Base-by-base conservation (phyloP, 2,797 vertebrate species). In the Loriculus beryllinus region DNA sequence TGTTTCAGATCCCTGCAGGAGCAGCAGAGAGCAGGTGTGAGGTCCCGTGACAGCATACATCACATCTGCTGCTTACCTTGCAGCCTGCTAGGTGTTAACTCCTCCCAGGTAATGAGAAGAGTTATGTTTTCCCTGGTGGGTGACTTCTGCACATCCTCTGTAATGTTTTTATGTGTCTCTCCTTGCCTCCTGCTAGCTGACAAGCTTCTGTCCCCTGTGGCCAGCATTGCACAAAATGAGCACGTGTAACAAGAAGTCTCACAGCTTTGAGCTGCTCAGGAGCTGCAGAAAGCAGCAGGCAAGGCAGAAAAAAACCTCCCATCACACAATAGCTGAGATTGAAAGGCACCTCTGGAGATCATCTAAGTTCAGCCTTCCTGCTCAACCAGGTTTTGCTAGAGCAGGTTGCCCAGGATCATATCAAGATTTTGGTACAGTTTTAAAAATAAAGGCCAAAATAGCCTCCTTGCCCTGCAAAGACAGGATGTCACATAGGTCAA, bases 161-260 rank as follows among this genome's bases (percentile, higher is more conserved):
- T 37, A 63, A 33, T 19, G 20, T 21, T 23, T 91, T 65, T 20
- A 4, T 5, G 8, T 23, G 14, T 54, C 49, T 65, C 28, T 65
- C 20, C n/a, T 47, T 75, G 82, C 54, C 12, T 81, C 31, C 19
- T 1, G 0, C 8, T 7, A 8, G 29, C 62, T 75, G 85, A 86
- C 69, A 63, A 90, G 62, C 31, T 92, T 60, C 85, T 82, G 49
- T 88, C 65, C 43, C 49, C 33, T 71, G 31, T 25, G 74, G 56
- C 62, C 49, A 49, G 54, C 39, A 3, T 1, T 40, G 72, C 35
- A n/a, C 31, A 72, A 65, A 80, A 59, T 23, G 31, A 75, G 18
- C 2, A 1, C 3, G 8, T 45, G 54, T 45, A 48, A 62, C 14
- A 63, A 72, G 67, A 42, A 51, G 28, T 13, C 67, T 60, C 59